These are phyloP conservation scores for Spisula subtruncata DNA, from an alignment of 2,888 invertebrate genomes.

Conservation along the genomic window DNA sequence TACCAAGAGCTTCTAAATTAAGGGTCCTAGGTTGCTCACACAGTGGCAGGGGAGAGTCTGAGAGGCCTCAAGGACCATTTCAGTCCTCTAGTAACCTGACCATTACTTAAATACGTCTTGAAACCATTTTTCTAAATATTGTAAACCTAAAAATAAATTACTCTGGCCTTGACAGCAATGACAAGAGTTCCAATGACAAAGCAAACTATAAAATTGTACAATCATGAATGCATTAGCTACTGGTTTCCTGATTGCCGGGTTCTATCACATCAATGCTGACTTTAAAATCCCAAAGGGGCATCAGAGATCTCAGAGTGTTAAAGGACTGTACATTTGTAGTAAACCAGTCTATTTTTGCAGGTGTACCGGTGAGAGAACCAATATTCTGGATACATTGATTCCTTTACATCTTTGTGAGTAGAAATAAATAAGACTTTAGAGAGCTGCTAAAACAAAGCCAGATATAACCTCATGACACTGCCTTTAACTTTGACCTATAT, in stretches of 20 bases:
- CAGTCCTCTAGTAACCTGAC: too few relatives aligned
- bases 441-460: neutral
- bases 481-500: too few relatives aligned
- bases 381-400: neutral
- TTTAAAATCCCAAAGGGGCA: neutral
- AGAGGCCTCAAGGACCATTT: too few relatives aligned
- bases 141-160: too few relatives aligned
- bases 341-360: neutral
- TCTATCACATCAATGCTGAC: neutral
- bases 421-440: neutral
- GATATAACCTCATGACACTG: neutral
- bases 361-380: neutral
- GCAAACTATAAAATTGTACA: too few relatives aligned
- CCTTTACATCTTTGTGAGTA: neutral
- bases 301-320: too few relatives aligned
- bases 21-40: too few relatives aligned
- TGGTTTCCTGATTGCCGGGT: neutral
- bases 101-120: too few relatives aligned
- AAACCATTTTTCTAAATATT: too few relatives aligned
- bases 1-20: too few relatives aligned
- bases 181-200: neutral
- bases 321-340: neutral
- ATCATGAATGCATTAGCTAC: neutral
- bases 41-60: too few relatives aligned
- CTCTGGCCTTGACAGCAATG: neutral